Evolutionary conservation across 2,888 invertebrate genomes (phyloP).

Genomic region (Acronicta aceris): DNA sequence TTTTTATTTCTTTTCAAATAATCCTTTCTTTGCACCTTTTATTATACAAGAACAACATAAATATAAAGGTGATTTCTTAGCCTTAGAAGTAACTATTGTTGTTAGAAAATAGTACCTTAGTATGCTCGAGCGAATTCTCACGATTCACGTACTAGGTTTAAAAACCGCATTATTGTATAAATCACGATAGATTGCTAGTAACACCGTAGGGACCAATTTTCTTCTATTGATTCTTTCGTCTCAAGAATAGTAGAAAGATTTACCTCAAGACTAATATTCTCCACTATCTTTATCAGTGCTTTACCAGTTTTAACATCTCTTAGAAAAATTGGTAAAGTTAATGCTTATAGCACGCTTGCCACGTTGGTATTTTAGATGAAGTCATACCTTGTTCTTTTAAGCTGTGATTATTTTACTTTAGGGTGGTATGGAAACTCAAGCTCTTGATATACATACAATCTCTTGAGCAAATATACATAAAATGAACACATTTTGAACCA

Average conservation of each 20-base stretch:
- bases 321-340: background rate
- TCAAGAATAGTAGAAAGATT: slow-evolving; percentile 4
- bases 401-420: too few species aligned
- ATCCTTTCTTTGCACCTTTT: background rate
- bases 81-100: slow-evolving; percentile 4
- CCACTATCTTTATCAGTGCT: too few species aligned
- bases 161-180: slow-evolving; percentile 28
- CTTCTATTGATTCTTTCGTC: slow-evolving; percentile 11
- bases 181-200: slow-evolving; percentile 10
- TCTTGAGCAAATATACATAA: too few species aligned
- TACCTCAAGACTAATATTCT: background rate
- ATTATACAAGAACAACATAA: slow-evolving; percentile 11
- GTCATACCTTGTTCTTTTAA: too few species aligned
- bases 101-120: slow-evolving; percentile 7
- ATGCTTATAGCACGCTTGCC: background rate
- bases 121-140: slow-evolving; percentile 8
- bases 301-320: background rate
- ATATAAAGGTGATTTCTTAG: too few species aligned
- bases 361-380: too few species aligned
- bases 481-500: too few species aligned
- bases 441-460: too few species aligned
- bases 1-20: slow-evolving; percentile 22
- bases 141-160: slow-evolving; percentile 21
- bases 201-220: slow-evolving; percentile 27
- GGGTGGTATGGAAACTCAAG: too few species aligned